phyloP scores from a whole-genome alignment of 2,113 vertebrate genomes.

The Aptenodytes patagonicus region DNA sequence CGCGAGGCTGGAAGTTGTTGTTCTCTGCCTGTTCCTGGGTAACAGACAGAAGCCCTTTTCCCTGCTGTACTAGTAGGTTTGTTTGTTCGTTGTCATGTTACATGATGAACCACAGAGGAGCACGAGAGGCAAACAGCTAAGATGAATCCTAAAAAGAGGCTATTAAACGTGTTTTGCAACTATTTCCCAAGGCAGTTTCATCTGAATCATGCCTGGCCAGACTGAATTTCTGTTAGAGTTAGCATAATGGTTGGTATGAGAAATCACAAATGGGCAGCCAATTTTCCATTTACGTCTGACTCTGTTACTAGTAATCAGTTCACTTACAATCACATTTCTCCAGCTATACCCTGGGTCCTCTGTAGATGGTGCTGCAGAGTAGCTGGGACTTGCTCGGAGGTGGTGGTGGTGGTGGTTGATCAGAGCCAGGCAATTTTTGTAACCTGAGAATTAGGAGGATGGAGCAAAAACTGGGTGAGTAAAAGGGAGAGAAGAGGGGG shows the following conservation, averaged over 20 bases:
- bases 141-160: background rate
- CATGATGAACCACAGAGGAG: background rate
- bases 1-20: fast-evolving
- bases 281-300: background rate
- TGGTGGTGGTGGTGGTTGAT: slow-evolving; percentile 71
- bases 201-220: background rate
- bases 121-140: background rate
- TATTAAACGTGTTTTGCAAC: background rate
- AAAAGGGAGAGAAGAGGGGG: background rate
- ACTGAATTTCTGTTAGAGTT: background rate
- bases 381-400: slow-evolving; percentile 71
- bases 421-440: slow-evolving; percentile 77
- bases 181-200: background rate
- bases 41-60: background rate
- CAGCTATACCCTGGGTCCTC: slow-evolving; percentile 76
- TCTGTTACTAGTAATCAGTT: background rate
- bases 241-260: background rate
- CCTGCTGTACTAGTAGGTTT: background rate
- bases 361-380: slow-evolving; percentile 66
- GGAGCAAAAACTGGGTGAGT: background rate
- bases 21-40: background rate
- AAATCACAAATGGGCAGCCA: background rate
- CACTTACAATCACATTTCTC: slow-evolving; percentile 81
- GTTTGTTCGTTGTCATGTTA: background rate
- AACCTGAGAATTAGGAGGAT: slow-evolving; percentile 63